These are phyloP conservation scores for Zele albiditarsus DNA, from an alignment of 2,888 invertebrate species.

Conservation along the genomic window DNA sequence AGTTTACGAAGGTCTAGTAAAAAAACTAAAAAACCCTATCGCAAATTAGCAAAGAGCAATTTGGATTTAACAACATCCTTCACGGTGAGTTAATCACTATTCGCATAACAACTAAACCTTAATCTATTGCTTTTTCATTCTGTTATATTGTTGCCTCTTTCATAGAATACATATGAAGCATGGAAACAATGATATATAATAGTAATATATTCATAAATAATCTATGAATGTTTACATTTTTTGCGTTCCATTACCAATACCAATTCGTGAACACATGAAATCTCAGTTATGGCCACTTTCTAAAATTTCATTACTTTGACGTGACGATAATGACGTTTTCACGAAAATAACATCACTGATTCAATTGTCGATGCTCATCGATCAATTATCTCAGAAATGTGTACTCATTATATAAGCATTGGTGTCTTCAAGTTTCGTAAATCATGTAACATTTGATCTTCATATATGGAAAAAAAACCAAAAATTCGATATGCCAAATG, in stretches of 20 bases:
- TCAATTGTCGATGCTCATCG: not conserved
- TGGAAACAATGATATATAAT: too few relatives aligned
- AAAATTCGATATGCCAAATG: not conserved
- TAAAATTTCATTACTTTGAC: slow-evolving; percentile 26
- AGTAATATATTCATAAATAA: not conserved
- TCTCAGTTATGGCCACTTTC: slow-evolving; percentile 15
- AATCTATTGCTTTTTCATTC: too few relatives aligned
- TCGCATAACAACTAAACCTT: too few relatives aligned
- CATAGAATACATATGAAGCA: too few relatives aligned
- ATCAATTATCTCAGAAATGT: not conserved
- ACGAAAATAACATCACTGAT: not conserved
- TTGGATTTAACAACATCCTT: slow-evolving; percentile 78
- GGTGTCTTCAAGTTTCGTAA: not conserved
- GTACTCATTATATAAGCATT: not conserved
- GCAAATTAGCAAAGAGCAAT: slow-evolving; percentile 73
- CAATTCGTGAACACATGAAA: not conserved
- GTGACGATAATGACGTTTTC: slow-evolving; percentile 19
- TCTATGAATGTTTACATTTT: not conserved
- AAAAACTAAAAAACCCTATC: slow-evolving; percentile 62
- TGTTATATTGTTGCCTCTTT: too few relatives aligned
- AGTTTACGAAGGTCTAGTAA: slow-evolving; percentile 80
- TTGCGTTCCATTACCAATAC: not conserved
- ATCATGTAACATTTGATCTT: not conserved
- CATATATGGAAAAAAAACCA: too few relatives aligned
- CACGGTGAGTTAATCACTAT: slow-evolving; percentile 74